Base-by-base conservation (phyloP, 2,113 vertebrate species). In the Pimephales promelas region DNA sequence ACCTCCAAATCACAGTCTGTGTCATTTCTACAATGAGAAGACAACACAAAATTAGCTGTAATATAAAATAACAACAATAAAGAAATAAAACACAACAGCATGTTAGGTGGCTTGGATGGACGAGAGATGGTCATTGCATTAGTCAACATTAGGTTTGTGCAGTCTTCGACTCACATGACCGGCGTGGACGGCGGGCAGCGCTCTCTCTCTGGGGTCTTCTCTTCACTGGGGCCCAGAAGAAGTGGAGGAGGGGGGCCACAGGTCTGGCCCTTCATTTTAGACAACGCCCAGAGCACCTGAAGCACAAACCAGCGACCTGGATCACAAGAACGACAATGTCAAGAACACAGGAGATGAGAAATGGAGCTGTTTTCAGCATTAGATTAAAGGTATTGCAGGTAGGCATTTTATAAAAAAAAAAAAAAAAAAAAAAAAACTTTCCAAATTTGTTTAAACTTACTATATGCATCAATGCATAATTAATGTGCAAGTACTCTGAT, bases 221-320 rank as follows among this genome's bases (percentile, higher is more conserved):
- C 54, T 14, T 64, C 31, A 0, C 81, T 59, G 2, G 59, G 61
- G 1, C 28, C 62, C 20, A 79, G 4, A 75, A 11, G 8, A 22
- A 83, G 73, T 1, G 83, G 80, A 26, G 86, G 62, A 2, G 71
- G 16, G 26, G 57, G 5, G 0, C 54, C 14, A 0, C 49, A 24
- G 0, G 54, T 64, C 47, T 47, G 78, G 5, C 62, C 66, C 16
- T 64, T 83, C 2, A 84, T 22, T 22, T 64, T 82, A 59, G 91
- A 82, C 4, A 88, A 56, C 0, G 56, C 73, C 78, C 81, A 87
- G 56, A 91, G 16, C 43, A 84, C 0, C 0, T 66, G 88, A 10
- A 4, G 79, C 40, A 94, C 57, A 85, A 94, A 86, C 93, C 94
- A 94, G 77, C 88, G 90, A 62, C 92, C 96, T 97, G 77, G 2